Conservation (phyloP, 2,113 vertebrate species). For the Phyllopteryx taeniolatus region DNA sequence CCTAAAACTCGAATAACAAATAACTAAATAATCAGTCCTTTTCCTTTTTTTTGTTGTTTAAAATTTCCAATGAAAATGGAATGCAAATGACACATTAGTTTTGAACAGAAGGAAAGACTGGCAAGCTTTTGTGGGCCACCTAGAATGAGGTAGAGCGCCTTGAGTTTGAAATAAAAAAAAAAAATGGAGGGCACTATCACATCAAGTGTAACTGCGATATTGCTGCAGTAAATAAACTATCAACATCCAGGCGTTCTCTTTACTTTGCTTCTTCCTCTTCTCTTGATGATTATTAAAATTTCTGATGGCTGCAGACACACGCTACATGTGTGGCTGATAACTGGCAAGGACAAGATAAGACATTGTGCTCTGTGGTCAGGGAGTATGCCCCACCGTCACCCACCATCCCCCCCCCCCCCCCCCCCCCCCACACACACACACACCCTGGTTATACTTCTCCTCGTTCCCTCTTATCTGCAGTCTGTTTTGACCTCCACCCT, state of each 20-base stretch:
- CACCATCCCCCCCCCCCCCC: conserved; percentile 20
- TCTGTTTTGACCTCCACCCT: conserved; percentile 64
- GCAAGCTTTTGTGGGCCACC: background rate
- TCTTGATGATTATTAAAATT: conserved; percentile 3
- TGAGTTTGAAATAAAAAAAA: background rate
- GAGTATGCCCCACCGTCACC: conserved; percentile 49
- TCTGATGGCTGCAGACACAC: conserved; percentile 23
- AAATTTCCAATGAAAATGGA: background rate
- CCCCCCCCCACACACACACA: conserved; percentile 28
- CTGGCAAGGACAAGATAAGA: conserved; percentile 67
- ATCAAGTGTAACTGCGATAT: background rate
- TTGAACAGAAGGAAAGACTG: background rate
- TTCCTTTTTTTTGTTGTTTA: background rate
- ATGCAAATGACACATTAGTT: background rate
- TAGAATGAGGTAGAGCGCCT: background rate
- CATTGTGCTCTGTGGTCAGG: conserved; percentile 55
- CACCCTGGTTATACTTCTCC: conserved; percentile 42
- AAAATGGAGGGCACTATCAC: background rate
- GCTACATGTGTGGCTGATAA: conserved; percentile 55
- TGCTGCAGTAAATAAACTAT: background rate
- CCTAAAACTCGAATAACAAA: background rate
- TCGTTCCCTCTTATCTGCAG: conserved; percentile 59
- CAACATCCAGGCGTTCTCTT: background rate
- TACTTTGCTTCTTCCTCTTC: background rate
- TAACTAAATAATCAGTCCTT: background rate